These are phyloP conservation scores for Anguilla marmorata DNA, from an alignment of 2,797 vertebrate species.

Conservation along the genomic window DNA sequence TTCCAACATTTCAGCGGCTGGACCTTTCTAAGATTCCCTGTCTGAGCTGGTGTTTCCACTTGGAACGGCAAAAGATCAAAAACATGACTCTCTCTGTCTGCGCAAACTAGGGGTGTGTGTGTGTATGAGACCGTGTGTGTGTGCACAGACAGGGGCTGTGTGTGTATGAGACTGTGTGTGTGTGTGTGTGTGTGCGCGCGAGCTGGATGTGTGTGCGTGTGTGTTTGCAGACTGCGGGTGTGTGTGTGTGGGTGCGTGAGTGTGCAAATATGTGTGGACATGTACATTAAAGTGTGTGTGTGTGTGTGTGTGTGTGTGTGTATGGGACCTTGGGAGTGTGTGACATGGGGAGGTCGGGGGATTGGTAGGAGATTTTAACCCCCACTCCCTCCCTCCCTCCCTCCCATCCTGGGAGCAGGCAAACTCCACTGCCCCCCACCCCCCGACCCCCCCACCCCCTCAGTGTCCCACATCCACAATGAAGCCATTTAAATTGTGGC, in stretches of 20 bases:
- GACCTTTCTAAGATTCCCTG: slow-evolving; percentile 2
- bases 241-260: slow-evolving; percentile 28
- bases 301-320: background rate
- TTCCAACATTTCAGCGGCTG: background rate
- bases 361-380: slow-evolving; percentile 57
- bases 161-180: background rate
- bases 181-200: background rate
- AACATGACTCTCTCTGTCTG: background rate
- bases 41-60: slow-evolving; percentile 58
- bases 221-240: too few relatives aligned
- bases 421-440: slow-evolving; percentile 46
- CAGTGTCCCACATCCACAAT: slow-evolving; percentile 45
- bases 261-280: slow-evolving; percentile 39
- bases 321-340: background rate
- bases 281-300: background rate
- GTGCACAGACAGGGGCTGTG: too few relatives aligned
- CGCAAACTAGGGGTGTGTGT: too few relatives aligned
- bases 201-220: too few relatives aligned
- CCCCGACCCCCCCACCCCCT: background rate
- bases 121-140: too few relatives aligned
- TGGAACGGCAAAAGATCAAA: slow-evolving; percentile 52
- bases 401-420: slow-evolving; percentile 56
- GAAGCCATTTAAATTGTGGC: slow-evolving; percentile 50
- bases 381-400: background rate
- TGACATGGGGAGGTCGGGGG: slow-evolving; percentile 32